Evolutionary conservation across 2,888 invertebrate genomes (phyloP), one percentile per base, ranked within the genome.

Genomic region (Petrolisthes manimaculis): DNA sequence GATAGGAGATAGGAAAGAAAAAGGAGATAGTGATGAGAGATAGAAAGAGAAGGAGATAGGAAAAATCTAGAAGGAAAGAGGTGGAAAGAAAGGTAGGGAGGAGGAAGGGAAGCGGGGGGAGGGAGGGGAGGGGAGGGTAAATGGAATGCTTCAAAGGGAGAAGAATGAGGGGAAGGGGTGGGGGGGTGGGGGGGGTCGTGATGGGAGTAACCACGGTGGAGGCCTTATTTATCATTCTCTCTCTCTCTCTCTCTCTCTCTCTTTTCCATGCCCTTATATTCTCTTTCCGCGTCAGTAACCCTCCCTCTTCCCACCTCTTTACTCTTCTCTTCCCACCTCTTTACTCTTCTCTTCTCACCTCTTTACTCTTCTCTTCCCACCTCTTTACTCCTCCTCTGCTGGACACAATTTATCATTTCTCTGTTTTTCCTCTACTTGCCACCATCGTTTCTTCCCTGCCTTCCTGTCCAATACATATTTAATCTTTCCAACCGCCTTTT

Each of bases 201-300:
- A n/a, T n/a, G n/a, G n/a, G n/a, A n/a, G n/a, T n/a, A n/a, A n/a
- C n/a, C n/a, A n/a, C n/a, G n/a, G n/a, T n/a, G n/a, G n/a, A n/a
- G n/a, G n/a, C n/a, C n/a, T n/a, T n/a, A n/a, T n/a, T n/a, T n/a
- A n/a, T n/a, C n/a, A n/a, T n/a, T n/a, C n/a, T n/a, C n/a, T n/a
- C n/a, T n/a, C n/a, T n/a, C n/a, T 5, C 37, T 75, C 75, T 75
- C 75, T 75, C 75, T 75, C 75, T 75, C 75, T 18, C 53, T 78
- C n/a, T 54, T 78, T 78, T 78, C 54, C 54, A 18, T 14, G 8
- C 37, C 24, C 77, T 8, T 54, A 18, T 6, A 9, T 54, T 53
- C 14, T 54, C 61, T 51, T 18, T 24, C 78, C 18, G 37, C 18
- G 37, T 51, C 81, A 53, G 21, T 21, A 14, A 53, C 80, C 55